These are phyloP conservation scores for Oxyteleia sp. DNA, from an alignment of 2,888 invertebrate genomes.

Conservation along the genomic window DNA sequence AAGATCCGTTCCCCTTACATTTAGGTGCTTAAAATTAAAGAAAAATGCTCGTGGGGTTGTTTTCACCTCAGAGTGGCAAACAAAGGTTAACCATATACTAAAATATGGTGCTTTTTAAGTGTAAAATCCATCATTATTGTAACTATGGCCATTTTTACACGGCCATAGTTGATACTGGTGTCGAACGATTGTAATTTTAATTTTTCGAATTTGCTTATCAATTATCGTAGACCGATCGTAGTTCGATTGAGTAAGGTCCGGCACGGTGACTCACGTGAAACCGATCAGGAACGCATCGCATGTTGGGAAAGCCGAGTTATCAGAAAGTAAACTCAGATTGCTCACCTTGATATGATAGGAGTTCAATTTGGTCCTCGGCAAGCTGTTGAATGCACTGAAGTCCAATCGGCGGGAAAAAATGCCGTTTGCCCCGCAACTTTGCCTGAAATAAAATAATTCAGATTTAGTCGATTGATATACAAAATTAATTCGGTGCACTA, in stretches of 20 bases:
- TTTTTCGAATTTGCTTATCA: constrained; percentile 10
- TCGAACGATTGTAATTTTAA: background rate
- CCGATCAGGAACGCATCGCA: constrained; percentile 9
- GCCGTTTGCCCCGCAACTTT: constrained; percentile 95
- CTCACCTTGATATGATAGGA: constrained; percentile 99
- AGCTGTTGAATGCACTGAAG: constrained; percentile 97
- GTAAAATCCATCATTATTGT: too few species aligned
- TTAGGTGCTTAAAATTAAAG: too few species aligned
- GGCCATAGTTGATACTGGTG: too few species aligned
- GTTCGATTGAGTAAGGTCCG: constrained; percentile 48
- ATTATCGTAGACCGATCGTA: constrained; percentile 13
- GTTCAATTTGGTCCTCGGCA: constrained; percentile 98
- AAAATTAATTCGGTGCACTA: too few species aligned
- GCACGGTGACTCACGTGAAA: constrained; percentile 39
- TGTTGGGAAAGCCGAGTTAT: constrained; percentile 39
- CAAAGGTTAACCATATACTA: too few species aligned
- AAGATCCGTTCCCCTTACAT: too few species aligned
- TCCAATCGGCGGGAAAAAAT: constrained; percentile 97
- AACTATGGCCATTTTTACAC: too few species aligned
- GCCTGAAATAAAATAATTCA: constrained; percentile 89
- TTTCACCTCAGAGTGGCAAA: too few species aligned
- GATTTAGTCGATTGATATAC: too few species aligned
- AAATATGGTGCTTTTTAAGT: too few species aligned
- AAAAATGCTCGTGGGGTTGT: too few species aligned
- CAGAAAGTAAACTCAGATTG: constrained; percentile 67